Percentiles rank a stretch among this genome's conserved stretches.
Conservation (phyloP, 1,140 invertebrate species). For the Drosophila nikananu region DNA sequence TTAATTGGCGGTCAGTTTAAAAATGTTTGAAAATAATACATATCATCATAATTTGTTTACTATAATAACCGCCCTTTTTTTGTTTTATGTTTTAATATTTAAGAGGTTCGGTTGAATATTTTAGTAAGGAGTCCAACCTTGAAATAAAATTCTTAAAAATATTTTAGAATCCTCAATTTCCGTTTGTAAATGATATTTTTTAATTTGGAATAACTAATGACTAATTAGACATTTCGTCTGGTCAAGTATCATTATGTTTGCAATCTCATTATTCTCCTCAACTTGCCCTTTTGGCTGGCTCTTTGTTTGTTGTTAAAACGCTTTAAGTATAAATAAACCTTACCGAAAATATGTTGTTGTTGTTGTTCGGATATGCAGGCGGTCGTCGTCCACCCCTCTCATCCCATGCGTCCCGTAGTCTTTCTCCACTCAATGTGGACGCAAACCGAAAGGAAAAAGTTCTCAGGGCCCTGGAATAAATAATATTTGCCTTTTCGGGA, state of each 20-base stretch:
- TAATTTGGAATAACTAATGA: background rate
- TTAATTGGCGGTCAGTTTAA: background rate
- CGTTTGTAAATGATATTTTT: background rate
- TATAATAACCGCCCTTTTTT: background rate
- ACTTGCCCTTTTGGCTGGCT: slow-evolving; percentile 54
- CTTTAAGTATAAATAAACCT: slow-evolving; percentile 75
- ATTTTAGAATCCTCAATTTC: too few relatives aligned
- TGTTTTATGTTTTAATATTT: background rate
- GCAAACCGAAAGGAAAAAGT: slow-evolving; percentile 64
- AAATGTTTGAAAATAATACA: background rate
- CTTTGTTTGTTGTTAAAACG: slow-evolving; percentile 71
- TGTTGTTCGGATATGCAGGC: slow-evolving; percentile 56
- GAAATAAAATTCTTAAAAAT: background rate
- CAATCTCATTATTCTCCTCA: slow-evolving; percentile 52
- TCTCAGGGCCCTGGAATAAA: slow-evolving; percentile 64
- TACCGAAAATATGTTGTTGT: slow-evolving; percentile 50
- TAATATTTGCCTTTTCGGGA: slow-evolving; percentile 60
- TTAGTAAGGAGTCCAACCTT: too few relatives aligned
- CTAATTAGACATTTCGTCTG: background rate
- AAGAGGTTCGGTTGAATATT: too few relatives aligned
- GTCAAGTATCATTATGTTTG: slow-evolving; percentile 11
- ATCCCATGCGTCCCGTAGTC: background rate
- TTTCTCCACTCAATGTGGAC: slow-evolving; percentile 40
- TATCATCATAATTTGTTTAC: background rate
- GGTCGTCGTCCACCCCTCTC: slow-evolving; percentile 12